Evolutionary conservation across 2,797 vertebrate species (phyloP).

Genomic region (Rhodeus uyekii): DNA sequence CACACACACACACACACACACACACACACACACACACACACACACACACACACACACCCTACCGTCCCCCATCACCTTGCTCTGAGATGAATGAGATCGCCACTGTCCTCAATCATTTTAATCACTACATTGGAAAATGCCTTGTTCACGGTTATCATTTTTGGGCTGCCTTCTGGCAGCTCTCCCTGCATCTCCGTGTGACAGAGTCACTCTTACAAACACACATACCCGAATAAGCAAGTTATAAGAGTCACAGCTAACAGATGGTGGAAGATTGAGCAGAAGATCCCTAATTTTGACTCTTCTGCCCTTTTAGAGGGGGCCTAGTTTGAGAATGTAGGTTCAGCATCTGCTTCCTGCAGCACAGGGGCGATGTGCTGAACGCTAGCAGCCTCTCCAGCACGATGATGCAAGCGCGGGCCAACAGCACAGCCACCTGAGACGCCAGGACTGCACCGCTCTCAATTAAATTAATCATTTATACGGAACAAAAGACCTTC

Average conservation of each 20-base stretch:
- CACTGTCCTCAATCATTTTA: slow-evolving; percentile 80
- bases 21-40: slow-evolving; percentile 9
- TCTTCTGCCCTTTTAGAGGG: slow-evolving; percentile 46
- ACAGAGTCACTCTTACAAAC: slow-evolving; percentile 56
- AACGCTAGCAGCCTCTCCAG: slow-evolving; percentile 31
- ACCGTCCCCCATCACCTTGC: slow-evolving; percentile 77
- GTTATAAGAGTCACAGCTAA: slow-evolving; percentile 40
- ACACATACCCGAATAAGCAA: slow-evolving; percentile 36
- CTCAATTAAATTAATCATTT: slow-evolving; percentile 49
- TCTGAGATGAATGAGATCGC: slow-evolving; percentile 76
- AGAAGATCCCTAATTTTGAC: slow-evolving; percentile 48
- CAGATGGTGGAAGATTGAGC: slow-evolving; percentile 53
- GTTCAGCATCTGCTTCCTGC: slow-evolving; percentile 51
- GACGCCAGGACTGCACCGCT: not conserved
- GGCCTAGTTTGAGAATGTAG: slow-evolving; percentile 48
- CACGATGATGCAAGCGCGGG: slow-evolving; percentile 54
- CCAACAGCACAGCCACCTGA: slow-evolving; percentile 55
- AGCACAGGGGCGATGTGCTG: slow-evolving; percentile 16
- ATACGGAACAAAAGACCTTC: slow-evolving; percentile 37
- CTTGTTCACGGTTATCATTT: slow-evolving; percentile 69
- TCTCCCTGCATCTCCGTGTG: slow-evolving; percentile 38
- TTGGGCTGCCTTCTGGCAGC: slow-evolving; percentile 67
- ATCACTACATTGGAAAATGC: slow-evolving; percentile 77
- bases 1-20: slow-evolving; percentile 17
- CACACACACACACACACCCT: slow-evolving; percentile 1